A percentile compares a stretch with the other conserved stretches of the same genome.
These are phyloP conservation scores for Ctenodactylus gundi DNA, from an alignment of 2,113 vertebrate genomes.

Conservation along the genomic window DNA sequence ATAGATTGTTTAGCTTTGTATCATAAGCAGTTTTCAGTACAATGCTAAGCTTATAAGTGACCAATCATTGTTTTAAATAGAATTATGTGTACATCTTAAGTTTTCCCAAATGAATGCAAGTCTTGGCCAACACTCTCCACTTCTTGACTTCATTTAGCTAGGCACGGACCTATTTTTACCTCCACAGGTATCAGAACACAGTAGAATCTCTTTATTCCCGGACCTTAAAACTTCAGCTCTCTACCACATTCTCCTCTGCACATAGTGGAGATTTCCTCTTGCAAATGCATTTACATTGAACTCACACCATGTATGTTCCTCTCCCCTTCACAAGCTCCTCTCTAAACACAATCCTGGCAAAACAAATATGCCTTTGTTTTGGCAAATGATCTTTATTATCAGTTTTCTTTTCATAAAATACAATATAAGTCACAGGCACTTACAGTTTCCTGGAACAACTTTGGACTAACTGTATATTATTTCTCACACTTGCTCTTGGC, in stretches of 20 bases:
- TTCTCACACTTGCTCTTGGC: conserved; percentile 47
- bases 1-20: background rate
- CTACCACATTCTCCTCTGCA: background rate
- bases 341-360: conserved; percentile 48
- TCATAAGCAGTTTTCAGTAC: background rate
- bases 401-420: conserved; percentile 48
- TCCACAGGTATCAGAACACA: background rate
- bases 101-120: background rate
- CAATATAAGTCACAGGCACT: background rate
- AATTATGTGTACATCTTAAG: background rate
- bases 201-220: background rate
- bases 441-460: background rate
- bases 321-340: background rate
- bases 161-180: background rate
- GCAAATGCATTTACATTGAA: background rate
- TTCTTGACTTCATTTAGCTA: background rate
- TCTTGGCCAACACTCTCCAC: background rate
- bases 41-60: background rate
- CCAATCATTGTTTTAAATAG: background rate
- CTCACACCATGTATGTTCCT: background rate
- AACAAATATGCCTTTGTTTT: conserved; percentile 22
- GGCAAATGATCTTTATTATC: conserved; percentile 42
- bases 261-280: background rate
- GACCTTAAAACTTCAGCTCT: background rate
- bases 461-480: conserved; percentile 23